Evolutionary conservation across 2,797 vertebrate genomes (phyloP), one percentile per base, ranked within the genome.

Genomic region (Psittacula derbiana): DNA sequence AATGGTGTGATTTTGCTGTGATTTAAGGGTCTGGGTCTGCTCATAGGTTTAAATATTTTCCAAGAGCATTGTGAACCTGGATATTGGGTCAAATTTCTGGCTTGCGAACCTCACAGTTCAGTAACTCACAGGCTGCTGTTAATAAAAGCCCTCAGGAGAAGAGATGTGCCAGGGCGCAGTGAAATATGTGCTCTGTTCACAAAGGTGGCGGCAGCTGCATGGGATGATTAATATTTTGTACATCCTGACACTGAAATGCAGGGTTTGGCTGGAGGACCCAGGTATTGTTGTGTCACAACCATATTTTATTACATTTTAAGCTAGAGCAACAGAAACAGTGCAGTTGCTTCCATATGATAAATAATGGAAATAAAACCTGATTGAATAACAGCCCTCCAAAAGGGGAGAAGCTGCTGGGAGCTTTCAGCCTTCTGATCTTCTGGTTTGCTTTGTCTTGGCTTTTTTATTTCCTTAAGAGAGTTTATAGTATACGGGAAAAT

Each of bases 301-400:
- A 74, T 85, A 73, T 92, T 92, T 94, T 86, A 71, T 90, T 80
- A 58, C 47, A 9, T 89, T 91, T 71, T 62, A 53, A 88, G 52
- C 80, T 80, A 89, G 47, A 85, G 66, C 52, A 55, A 38, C 49
- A 57, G 76, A 72, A 84, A 65, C 4, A 27, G 67, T 47, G 38
- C 40, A 7, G 12, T 89, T 62, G 57, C 85, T 66, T 61, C 81
- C 67, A 47, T 58, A 33, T 80, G 70, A 86, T 80, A 92, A 96
- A 95, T 94, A 95, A 76, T 92, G 75, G 92, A 95, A 94, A 93
- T 89, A 93, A 94, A 95, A 97, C 31, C 86, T 96, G 94, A 95
- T 95, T 93, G 93, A 97, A 92, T 95, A 96, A 85, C 80, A 85
- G 74, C 86, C 36, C 43, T 95, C 49, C 57, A 58, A 82, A 78